Evolutionary conservation across 2,797 vertebrate species (phyloP), one percentile per base, ranked within the genome.

Genomic region (Sarcoramphus papa): DNA sequence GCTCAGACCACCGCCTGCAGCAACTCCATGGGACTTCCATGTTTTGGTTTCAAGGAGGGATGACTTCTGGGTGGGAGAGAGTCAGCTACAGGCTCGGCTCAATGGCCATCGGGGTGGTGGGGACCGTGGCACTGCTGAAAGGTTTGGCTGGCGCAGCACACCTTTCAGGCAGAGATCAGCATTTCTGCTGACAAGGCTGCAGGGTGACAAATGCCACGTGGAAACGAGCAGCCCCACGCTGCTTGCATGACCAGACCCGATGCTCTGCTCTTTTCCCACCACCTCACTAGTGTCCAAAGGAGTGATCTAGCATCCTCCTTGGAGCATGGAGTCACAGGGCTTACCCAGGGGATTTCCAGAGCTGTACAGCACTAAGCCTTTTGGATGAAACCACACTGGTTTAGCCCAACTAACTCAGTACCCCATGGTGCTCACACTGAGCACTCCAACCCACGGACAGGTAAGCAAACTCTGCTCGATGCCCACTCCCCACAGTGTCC

Each of bases 141-240:
- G 37, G 30, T 70, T n/a, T 54, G 65, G 43, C 27, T 56, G 65
- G n/a, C 21, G 19, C 21, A 48, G 50, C 35, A n/a, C 17, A 17
- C 7, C 20, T 67, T 43, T 25, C 53, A 25, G 25, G 53, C 59
- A 50, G 41, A 47, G 40, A 24, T 14, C 6, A 11, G 54, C 24
- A 25, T 48, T 54, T n/a, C 74, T 63, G 35, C 48, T n/a, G 48
- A 13, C 7, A 5, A 47, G 14, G 48, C 30, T 45, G 33, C 48
- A 28, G 28, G 22, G 33, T 16, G 8, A 40, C 9, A 2, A 51
- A 30, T 0, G 1, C 56, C 9, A 1, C 2, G 2, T 3, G 12
- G 57, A 25, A 60, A 50, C 3, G 11, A 47, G 43, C 57, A 21
- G 18, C 45, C 57, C 45, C 28, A 1, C 7, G 6, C 45, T 6